Evolutionary conservation across 2,797 vertebrate species (phyloP).

Genomic region (Argya squamiceps): DNA sequence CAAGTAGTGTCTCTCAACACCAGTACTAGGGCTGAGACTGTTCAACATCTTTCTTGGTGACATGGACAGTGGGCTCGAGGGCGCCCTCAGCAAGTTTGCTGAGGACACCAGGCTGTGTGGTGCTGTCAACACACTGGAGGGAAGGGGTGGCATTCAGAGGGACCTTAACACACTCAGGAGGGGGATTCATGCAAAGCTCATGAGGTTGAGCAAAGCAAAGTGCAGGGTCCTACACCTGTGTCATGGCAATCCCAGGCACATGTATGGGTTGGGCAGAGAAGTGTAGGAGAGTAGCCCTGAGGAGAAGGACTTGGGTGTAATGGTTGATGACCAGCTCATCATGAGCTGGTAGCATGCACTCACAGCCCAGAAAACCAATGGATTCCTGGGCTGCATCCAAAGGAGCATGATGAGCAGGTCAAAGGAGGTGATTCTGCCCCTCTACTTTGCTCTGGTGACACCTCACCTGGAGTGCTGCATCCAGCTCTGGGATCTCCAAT

Average conservation of each 20-base stretch:
- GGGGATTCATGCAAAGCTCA: not conserved
- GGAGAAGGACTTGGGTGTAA: not conserved
- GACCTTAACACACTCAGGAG: not conserved
- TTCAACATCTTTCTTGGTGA: not conserved
- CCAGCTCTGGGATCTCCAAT: not conserved
- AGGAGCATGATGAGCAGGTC: not conserved
- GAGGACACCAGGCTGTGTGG: not conserved
- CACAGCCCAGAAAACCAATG: not conserved
- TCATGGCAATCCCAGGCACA: not conserved
- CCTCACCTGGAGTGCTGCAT: not conserved
- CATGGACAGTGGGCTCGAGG: not conserved
- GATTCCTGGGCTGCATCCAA: not conserved
- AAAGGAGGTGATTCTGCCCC: not conserved
- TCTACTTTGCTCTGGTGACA: not conserved
- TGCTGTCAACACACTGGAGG: not conserved
- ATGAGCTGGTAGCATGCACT: accelerated
- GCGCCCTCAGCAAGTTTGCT: not conserved
- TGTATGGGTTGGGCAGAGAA: not conserved
- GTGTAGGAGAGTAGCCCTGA: not conserved
- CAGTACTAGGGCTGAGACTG: accelerated
- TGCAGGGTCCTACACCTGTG: not conserved
- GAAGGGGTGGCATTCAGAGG: not conserved
- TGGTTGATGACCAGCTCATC: not conserved
- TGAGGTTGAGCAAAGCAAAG: not conserved
- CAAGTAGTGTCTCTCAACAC: too few species aligned